phyloP scores from a whole-genome alignment of 2,113 vertebrate species.

The Sinocyclocheilus anophthalmus region DNA sequence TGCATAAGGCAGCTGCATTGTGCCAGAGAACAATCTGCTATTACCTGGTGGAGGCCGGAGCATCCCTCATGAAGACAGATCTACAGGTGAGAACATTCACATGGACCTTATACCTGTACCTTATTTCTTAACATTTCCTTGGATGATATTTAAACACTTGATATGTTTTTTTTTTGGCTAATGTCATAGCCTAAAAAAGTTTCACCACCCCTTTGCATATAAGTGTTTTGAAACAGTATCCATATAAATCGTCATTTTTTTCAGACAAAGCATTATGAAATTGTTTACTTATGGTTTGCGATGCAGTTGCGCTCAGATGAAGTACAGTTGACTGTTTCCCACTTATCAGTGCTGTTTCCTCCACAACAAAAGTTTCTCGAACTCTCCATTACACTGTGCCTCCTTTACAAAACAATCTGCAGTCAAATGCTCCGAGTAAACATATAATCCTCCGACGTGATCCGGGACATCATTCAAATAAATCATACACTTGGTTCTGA shows the following conservation, averaged over 20 bases:
- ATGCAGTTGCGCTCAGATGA: no score
- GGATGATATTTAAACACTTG: background rate
- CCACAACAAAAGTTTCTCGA: background rate
- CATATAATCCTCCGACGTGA: background rate
- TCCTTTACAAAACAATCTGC: background rate
- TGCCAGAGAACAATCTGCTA: conserved; percentile 90
- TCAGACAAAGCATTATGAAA: no score
- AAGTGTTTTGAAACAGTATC: no score
- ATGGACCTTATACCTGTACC: background rate
- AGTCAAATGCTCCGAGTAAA: background rate
- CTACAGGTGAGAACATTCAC: conserved; percentile 80
- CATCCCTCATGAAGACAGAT: conserved; percentile 93
- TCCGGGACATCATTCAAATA: background rate
- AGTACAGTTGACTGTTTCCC: no score
- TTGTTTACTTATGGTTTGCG: no score
- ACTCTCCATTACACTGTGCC: background rate
- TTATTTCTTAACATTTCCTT: background rate
- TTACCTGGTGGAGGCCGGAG: conserved; percentile 92
- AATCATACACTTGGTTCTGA: no score
- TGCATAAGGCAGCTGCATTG: conserved; percentile 88
- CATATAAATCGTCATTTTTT: no score
- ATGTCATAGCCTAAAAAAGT: no score
- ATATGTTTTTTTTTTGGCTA: no score
- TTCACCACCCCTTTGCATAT: no score
- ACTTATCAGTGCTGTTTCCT: no score